These are phyloP conservation scores for Melipona beecheii DNA, from an alignment of 2,888 invertebrate genomes.

Conservation along the genomic window DNA sequence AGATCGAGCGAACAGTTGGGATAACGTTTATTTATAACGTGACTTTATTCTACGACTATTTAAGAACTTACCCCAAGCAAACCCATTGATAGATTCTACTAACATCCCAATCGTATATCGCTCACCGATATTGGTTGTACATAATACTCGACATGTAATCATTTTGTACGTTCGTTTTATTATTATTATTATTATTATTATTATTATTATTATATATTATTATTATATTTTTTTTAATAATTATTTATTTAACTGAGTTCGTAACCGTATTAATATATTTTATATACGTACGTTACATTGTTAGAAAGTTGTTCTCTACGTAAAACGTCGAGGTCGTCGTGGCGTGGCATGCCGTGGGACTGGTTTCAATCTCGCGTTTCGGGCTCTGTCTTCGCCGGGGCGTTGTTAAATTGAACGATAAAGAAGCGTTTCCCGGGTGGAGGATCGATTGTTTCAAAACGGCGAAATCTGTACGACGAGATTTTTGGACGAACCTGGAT, in stretches of 20 bases:
- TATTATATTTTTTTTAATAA: constrained; percentile 29
- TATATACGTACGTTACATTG: constrained; percentile 30
- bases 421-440: neutral
- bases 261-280: constrained; percentile 55
- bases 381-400: constrained; percentile 3
- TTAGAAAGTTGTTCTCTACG: constrained; percentile 38
- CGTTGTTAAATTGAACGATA: constrained; percentile 5
- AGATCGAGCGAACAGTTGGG: neutral
- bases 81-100: constrained; percentile 34
- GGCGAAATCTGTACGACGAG: neutral
- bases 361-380: constrained; percentile 38
- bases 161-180: constrained; percentile 55
- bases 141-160: constrained; percentile 57
- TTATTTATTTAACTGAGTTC: constrained; percentile 61
- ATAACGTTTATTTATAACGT: constrained; percentile 34
- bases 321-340: constrained; percentile 36
- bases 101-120: constrained; percentile 57
- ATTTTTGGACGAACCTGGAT: neutral
- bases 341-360: constrained; percentile 19
- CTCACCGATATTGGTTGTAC: constrained; percentile 68
- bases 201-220: constrained; percentile 3
- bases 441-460: neutral
- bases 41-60: constrained; percentile 26
- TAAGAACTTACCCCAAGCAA: constrained; percentile 36
- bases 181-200: constrained; percentile 23